Evolutionary conservation across 2,888 invertebrate genomes (phyloP), one percentile per base, ranked within the genome.

Genomic region (Mycalesis mineus): DNA sequence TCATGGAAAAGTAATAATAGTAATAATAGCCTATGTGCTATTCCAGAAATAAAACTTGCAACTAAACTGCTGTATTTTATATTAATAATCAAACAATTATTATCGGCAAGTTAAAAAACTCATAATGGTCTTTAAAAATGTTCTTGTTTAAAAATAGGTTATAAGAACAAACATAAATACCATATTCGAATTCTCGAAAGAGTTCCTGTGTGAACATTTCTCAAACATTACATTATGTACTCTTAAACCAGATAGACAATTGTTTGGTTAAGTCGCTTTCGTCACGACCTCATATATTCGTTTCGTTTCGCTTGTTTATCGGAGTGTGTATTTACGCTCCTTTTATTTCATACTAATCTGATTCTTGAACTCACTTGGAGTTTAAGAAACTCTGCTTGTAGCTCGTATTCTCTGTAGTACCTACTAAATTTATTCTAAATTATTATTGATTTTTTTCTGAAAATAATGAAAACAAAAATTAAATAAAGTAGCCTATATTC

Each of bases 281-380:
- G 78, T 79, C 77, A 76, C 68, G 72, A 73, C 76, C 77, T 78
- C 73, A 68, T 68, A 65, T 33, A 31, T 74, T 69, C 70, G 78
- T 78, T 74, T 69, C 70, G 78, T 78, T 75, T 76, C 74, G 75
- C 71, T 74, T 80, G 80, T 74, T 78, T 78, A 82, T 75, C 79
- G 76, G 77, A 75, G 69, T 80, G 77, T 79, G 67, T 64, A 71
- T 78, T 78, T 79, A 77, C 79, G 78, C 75, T 80, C 77, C 77
- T 82, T 80, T 83, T 79, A 77, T 74, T 81, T 74, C 68, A 72
- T 69, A 74, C 80, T 77, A 74, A 83, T 74, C 70, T 70, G 74
- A 82, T 75, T 74, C 68, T 63, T 66, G 71, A 65, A 67, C 69
- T 68, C 64, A 58, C 45, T 72, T 76, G 73, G 66, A 77, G 78